A percentile compares a stretch with the other conserved stretches of the same genome.
These are phyloP conservation scores for Smittia sp. DNA, from an alignment of 2,888 invertebrate species.

Conservation along the genomic window DNA sequence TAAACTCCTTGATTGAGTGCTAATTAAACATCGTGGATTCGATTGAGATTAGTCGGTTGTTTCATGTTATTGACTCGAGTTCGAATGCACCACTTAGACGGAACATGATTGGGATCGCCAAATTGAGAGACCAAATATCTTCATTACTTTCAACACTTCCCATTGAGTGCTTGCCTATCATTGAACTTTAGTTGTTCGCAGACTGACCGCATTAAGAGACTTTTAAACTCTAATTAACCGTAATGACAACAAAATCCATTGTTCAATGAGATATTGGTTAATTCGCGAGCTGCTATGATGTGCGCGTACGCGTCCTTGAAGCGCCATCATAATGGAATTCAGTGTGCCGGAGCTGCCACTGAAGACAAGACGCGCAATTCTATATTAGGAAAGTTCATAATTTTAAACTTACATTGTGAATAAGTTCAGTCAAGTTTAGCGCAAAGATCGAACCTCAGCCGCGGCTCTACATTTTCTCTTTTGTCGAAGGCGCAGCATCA, in stretches of 20 bases:
- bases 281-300: conserved; percentile 20
- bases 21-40: conserved; percentile 15
- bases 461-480: conserved; percentile 14
- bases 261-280: conserved; percentile 15
- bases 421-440: background rate
- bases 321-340: background rate
- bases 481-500: conserved; percentile 36
- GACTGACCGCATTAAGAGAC: conserved; percentile 25
- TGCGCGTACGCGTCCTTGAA: background rate
- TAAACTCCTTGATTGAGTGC: conserved; percentile 35
- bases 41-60: background rate
- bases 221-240: conserved; percentile 26
- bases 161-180: conserved; percentile 27
- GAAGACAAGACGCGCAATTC: background rate
- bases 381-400: conserved; percentile 13
- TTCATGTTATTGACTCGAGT: background rate
- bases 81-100: background rate
- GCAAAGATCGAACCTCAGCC: background rate
- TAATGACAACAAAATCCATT: conserved; percentile 32
- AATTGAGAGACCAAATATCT: background rate
- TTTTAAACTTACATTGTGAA: conserved; percentile 1
- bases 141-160: conserved; percentile 24
- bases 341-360: background rate
- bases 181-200: conserved; percentile 14
- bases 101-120: background rate